Base-by-base conservation (phyloP, 1,140 invertebrate genomes). In the Lepidurus apus region DNA sequence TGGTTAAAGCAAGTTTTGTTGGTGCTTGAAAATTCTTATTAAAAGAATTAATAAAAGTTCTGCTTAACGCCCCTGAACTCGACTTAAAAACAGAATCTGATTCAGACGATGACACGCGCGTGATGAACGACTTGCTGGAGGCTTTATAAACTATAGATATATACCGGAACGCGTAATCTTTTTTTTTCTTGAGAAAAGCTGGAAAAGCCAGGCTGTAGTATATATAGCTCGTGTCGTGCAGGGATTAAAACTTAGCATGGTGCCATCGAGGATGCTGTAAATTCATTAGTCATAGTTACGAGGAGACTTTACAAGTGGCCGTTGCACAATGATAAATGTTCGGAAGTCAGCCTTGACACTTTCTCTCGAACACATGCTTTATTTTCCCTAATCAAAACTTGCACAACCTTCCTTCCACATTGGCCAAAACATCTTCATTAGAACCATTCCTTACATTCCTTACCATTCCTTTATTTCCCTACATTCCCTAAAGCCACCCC, bases 181-280 rank as follows among this genome's bases (percentile, higher is more conserved):
- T 65, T 65, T 4, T 65, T 34, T 34, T 34, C 2, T 34, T 34
- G 4, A 34, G 8, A 65, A 17, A 47, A 47, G 45, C 17, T n/a
- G 21, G 53, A 1, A 65, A 65, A 65, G 13, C 13, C 4, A 7
- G 4, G 13, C 3, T 7, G 21, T n/a, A 65, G 53, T 65, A 17
- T 65, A 17, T 65, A 65, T 65, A 65, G 53, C 53, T 65, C 53
- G 53, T 65, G 53, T 65, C 53, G 53, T 65, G 53, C 17, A n/a
- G 53, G 53, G 53, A 65, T 65, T 65, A 65, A 65, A 65, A 65
- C 53, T 65, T 65, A n/a, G 53, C 53, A 65, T 65, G 53, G 53
- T 65, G 13, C 53, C 53, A 65, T 11, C 17, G 53, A 65, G 21
- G 53, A 65, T 21, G 53, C 53, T 65, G 53, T 21, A 65, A 65